A percentile compares a stretch with the other conserved stretches of the same genome.
These are phyloP conservation scores for Rhinichthys klamathensis DNA, from an alignment of 2,113 vertebrate genomes.

Conservation along the genomic window DNA sequence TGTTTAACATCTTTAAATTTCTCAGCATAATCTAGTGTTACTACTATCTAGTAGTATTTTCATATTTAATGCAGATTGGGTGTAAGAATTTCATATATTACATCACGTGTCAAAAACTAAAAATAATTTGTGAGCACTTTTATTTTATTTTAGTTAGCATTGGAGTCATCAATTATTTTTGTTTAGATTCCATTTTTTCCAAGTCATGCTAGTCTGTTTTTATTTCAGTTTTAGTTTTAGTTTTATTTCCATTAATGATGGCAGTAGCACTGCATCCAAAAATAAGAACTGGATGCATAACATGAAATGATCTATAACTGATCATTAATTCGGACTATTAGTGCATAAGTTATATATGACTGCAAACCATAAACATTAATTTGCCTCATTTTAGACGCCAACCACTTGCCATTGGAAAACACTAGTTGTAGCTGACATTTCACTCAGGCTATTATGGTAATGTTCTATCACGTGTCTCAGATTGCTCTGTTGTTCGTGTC, in stretches of 20 bases:
- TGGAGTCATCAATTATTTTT: background rate
- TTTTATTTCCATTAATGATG: background rate
- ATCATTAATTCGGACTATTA: background rate
- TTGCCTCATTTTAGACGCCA: background rate
- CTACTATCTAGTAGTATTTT: background rate
- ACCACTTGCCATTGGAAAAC: background rate
- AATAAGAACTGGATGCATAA: background rate
- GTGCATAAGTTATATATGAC: background rate
- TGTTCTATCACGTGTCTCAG: background rate
- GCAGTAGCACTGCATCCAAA: background rate
- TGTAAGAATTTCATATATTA: background rate
- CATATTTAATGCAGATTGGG: background rate
- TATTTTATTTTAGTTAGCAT: background rate
- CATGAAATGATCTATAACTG: background rate
- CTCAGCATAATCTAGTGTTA: background rate
- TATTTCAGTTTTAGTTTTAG: background rate
- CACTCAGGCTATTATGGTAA: background rate
- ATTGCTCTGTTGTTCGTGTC: slow-evolving; percentile 28
- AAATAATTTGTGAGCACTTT: background rate
- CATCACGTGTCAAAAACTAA: background rate
- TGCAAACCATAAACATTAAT: background rate
- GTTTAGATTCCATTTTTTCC: background rate
- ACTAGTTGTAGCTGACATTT: background rate
- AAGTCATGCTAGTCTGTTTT: background rate
- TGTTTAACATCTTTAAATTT: background rate